phyloP scores from a whole-genome alignment of 1,140 invertebrate genomes.

The Drosophila kepulauana region DNA sequence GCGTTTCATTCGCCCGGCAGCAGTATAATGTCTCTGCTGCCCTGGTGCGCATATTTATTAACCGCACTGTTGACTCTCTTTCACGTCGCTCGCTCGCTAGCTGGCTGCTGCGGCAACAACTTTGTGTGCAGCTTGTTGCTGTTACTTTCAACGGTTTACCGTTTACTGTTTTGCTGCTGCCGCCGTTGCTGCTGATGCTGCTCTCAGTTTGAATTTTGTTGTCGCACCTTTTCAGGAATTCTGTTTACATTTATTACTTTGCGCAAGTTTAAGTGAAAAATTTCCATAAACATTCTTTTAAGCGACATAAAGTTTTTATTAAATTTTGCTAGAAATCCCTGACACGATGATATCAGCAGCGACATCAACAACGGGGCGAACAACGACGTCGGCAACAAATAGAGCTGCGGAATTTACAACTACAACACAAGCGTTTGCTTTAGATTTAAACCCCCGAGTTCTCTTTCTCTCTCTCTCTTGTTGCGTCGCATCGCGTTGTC shows the following conservation, averaged over 20 bases:
- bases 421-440: conserved; percentile 43
- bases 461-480: conserved; percentile 1
- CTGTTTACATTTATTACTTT: conserved; percentile 85
- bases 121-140: conserved; percentile 73
- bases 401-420: conserved; percentile 81
- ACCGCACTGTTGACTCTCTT: conserved; percentile 78
- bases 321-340: conserved; percentile 81
- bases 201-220: conserved; percentile 76
- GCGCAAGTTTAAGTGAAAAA: conserved; percentile 84
- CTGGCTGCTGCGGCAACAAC: conserved; percentile 32
- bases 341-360: conserved; percentile 59
- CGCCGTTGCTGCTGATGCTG: background rate
- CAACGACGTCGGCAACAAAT: conserved; percentile 65
- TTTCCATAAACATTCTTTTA: conserved; percentile 85
- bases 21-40: conserved; percentile 52
- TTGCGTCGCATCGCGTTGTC: background rate
- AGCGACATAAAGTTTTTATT: conserved; percentile 84
- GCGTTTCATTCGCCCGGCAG: conserved; percentile 10
- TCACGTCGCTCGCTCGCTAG: conserved; percentile 28
- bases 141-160: conserved; percentile 5
- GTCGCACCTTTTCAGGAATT: conserved; percentile 84
- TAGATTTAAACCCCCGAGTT: conserved; percentile 22
- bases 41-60: conserved; percentile 79
- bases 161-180: conserved; percentile 14
- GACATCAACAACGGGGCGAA: conserved; percentile 27